phyloP scores from a whole-genome alignment of 2,888 invertebrate species.

The Drosophila monieri region DNA sequence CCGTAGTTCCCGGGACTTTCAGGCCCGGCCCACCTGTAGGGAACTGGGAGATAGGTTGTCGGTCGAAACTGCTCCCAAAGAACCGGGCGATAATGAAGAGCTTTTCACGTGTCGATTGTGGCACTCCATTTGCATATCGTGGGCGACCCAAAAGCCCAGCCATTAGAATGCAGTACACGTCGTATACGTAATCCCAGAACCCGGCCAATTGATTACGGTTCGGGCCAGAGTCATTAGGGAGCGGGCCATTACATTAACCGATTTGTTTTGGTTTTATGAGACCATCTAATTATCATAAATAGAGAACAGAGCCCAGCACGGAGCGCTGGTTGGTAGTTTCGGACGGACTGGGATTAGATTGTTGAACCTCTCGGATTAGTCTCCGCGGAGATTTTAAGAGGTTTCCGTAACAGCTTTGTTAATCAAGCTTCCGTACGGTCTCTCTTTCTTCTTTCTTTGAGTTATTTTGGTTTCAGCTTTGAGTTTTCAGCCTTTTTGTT shows the following conservation, averaged over 20 bases:
- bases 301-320: slow-evolving; percentile 34
- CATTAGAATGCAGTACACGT: slow-evolving; percentile 23
- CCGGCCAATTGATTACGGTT: slow-evolving; percentile 35
- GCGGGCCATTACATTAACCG: slow-evolving; percentile 60
- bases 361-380: slow-evolving; percentile 29
- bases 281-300: slow-evolving; percentile 69
- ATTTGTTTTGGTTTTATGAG: slow-evolving; percentile 42
- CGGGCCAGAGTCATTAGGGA: slow-evolving; percentile 52
- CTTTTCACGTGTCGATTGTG: slow-evolving; percentile 33
- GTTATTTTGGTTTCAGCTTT: slow-evolving; percentile 11
- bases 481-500: slow-evolving; percentile 6
- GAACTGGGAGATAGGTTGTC: slow-evolving; percentile 11
- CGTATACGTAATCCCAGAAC: slow-evolving; percentile 40
- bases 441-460: neutral
- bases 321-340: slow-evolving; percentile 23
- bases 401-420: slow-evolving; percentile 2
- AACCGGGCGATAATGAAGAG: slow-evolving; percentile 42
- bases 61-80: slow-evolving; percentile 7
- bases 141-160: slow-evolving; percentile 37
- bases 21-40: slow-evolving; percentile 33
- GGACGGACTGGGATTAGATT: slow-evolving; percentile 4
- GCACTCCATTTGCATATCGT: slow-evolving; percentile 65
- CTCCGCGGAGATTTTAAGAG: neutral
- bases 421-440: slow-evolving; percentile 24
- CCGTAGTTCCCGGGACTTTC: slow-evolving; percentile 34